Evolutionary conservation across 2,797 vertebrate genomes (phyloP).

Genomic region (Poliocrania exsul): DNA sequence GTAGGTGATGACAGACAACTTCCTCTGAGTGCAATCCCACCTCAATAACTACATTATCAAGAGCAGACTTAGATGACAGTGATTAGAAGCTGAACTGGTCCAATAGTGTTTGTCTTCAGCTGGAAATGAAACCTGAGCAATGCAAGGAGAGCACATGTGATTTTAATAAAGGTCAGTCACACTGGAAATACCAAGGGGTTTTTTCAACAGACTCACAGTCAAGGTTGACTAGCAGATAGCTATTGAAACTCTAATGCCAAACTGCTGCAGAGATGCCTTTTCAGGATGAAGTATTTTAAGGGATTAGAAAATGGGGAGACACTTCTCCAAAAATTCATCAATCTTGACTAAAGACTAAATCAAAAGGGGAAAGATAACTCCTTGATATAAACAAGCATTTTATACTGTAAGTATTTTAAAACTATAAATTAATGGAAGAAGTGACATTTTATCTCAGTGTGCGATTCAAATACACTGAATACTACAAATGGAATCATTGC

Average conservation of each 20-base stretch:
- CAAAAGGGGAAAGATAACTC: background rate
- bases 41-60: constrained; percentile 43
- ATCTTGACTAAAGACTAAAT: background rate
- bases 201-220: background rate
- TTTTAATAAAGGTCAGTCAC: constrained; percentile 19
- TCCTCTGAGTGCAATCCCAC: background rate
- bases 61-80: constrained; percentile 34
- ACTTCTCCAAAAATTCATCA: background rate
- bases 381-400: background rate
- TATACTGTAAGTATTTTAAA: background rate
- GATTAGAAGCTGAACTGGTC: constrained; percentile 8
- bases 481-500: background rate
- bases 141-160: background rate
- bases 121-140: constrained; percentile 23
- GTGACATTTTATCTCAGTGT: background rate
- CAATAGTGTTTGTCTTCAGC: background rate
- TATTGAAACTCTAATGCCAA: background rate
- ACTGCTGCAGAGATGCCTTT: background rate
- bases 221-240: constrained; percentile 19
- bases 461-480: background rate
- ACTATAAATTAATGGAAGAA: background rate
- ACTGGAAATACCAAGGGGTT: background rate
- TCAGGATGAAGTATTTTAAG: background rate
- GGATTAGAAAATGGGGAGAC: background rate
- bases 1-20: constrained; percentile 46